phyloP scores from a whole-genome alignment of 2,797 vertebrate species.

The Ceyx erithaca region DNA sequence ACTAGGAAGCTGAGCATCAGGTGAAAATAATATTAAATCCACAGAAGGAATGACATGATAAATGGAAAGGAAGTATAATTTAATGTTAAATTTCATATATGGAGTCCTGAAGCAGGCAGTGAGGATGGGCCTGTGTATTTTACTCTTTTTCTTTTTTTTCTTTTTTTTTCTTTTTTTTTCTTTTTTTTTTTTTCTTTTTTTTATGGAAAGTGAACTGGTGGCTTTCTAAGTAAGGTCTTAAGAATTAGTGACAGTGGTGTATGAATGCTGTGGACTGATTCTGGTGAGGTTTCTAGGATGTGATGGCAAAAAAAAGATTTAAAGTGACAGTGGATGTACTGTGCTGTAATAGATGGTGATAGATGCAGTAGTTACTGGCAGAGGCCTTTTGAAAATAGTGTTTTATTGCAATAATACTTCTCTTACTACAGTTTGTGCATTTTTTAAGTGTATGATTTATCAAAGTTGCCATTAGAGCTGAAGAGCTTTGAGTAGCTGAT shows the following conservation, averaged over 20 bases:
- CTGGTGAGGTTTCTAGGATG: neutral
- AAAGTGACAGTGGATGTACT: neutral
- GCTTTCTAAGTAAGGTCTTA: neutral
- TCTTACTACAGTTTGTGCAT: neutral
- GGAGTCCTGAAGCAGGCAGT: neutral
- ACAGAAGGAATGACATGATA: rapidly evolving
- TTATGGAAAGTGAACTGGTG: neutral
- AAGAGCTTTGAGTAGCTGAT: neutral
- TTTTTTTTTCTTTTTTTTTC: neutral
- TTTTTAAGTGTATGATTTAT: neutral
- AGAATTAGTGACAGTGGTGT: neutral
- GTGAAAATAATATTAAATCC: neutral
- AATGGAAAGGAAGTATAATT: neutral
- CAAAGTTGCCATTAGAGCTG: neutral
- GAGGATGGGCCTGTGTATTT: neutral
- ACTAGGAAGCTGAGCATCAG: neutral
- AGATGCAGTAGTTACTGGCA: neutral
- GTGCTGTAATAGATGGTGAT: neutral
- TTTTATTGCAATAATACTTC: neutral
- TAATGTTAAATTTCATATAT: neutral
- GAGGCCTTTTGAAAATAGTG: neutral
- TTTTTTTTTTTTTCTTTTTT: neutral
- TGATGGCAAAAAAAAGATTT: neutral
- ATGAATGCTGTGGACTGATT: neutral
- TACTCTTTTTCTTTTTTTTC: neutral